phyloP scores from a whole-genome alignment of 2,797 vertebrate genomes.

The Rhinella marina region DNA sequence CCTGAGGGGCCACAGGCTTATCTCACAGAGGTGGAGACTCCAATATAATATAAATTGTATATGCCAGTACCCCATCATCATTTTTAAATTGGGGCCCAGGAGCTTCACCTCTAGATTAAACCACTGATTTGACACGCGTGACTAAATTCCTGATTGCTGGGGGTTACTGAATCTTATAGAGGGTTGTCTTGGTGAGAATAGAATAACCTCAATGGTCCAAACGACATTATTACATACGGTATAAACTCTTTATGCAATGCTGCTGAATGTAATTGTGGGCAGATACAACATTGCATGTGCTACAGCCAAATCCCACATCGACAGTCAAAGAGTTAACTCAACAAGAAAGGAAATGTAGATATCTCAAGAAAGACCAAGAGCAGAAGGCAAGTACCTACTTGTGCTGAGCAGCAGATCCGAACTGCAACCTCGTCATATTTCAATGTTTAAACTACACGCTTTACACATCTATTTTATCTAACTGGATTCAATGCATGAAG shows the following conservation, averaged over 20 bases:
- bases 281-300: neutral
- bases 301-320: neutral
- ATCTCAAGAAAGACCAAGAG: constrained; percentile 6
- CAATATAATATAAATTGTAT: too few species aligned
- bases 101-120: neutral
- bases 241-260: neutral
- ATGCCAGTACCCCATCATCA: too few species aligned
- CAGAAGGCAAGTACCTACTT: constrained; percentile 12
- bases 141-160: neutral
- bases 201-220: neutral
- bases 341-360: neutral
- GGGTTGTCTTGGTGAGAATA: neutral
- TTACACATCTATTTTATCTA: neutral
- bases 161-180: neutral
- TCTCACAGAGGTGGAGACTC: neutral
- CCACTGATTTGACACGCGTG: neutral
- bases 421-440: constrained; percentile 12
- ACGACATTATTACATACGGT: neutral
- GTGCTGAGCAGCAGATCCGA: neutral
- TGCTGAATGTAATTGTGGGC: neutral
- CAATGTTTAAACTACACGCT: neutral
- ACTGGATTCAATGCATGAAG: neutral
- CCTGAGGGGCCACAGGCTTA: too few species aligned
- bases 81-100: neutral
- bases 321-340: neutral